Percentiles rank a stretch among this genome's conserved stretches.
These are phyloP conservation scores for Hyalella azteca DNA, from an alignment of 2,888 invertebrate species.

Conservation along the genomic window DNA sequence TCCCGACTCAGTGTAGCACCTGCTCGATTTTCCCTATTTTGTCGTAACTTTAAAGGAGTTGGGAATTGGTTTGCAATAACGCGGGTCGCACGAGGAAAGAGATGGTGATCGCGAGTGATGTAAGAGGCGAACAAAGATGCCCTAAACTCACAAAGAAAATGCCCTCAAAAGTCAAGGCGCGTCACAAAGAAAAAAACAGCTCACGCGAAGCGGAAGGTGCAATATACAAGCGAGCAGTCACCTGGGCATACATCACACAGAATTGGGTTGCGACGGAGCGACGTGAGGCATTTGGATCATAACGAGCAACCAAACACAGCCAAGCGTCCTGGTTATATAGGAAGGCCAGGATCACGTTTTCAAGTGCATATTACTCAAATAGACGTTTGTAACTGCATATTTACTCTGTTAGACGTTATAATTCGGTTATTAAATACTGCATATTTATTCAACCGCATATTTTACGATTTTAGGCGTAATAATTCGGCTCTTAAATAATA, in stretches of 20 bases:
- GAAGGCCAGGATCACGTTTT: too few species aligned
- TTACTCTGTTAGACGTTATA: too few species aligned
- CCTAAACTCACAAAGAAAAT: conserved; percentile 30
- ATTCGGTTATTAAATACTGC: too few species aligned
- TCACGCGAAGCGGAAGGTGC: conserved; percentile 27
- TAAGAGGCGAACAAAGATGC: conserved; percentile 32
- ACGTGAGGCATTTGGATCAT: neutral
- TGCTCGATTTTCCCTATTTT: too few species aligned
- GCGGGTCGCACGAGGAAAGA: neutral
- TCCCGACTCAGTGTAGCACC: too few species aligned
- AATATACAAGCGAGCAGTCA: neutral
- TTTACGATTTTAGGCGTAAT: too few species aligned
- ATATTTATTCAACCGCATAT: too few species aligned
- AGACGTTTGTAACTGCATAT: too few species aligned
- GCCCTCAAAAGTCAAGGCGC: neutral
- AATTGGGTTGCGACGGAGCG: neutral
- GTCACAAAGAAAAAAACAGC: conserved; percentile 12
- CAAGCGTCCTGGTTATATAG: too few species aligned
- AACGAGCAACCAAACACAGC: neutral
- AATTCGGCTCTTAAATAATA: too few species aligned
- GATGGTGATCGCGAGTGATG: neutral
- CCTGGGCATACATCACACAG: neutral
- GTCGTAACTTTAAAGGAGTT: neutral
- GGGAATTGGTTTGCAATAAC: neutral
- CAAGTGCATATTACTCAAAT: too few species aligned